Base-by-base conservation (phyloP, 2,113 vertebrate genomes). In the Rhabdornis inornatus region DNA sequence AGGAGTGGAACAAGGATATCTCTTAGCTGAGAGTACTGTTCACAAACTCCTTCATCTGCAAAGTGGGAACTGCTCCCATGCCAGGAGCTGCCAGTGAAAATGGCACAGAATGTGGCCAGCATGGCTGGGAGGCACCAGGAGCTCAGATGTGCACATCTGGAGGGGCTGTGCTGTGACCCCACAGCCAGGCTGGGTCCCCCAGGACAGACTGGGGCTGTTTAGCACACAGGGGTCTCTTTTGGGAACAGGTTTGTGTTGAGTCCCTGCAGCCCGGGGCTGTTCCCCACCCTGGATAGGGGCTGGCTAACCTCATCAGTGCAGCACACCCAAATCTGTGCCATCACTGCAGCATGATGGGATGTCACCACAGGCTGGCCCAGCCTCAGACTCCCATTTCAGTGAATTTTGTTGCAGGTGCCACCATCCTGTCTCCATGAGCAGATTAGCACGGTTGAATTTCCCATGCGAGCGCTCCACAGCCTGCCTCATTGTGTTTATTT, bases 401-500 rank as follows among this genome's bases (percentile, higher is more conserved):
- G 18, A 5, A 16, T 63, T 7, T 6, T 72, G 21, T 56, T 95
- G 81, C 83, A 57, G 92, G 86, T 95, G 96, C 90, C 80, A n/a
- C 80, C 23, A 4, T 79, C 60, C 78, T 93, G 60, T 83, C 57
- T 27, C 79, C 81, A n/a, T 64, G 50, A 91, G 81, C 92, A 93
- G 96, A 84, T 94, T 52, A 97, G 87, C 15, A 60, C 35, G 8
- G 89, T 56, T 93, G 94, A 78, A 90, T 96, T 94, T 91, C 87
- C 61, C 57, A 10, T 64, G 90, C 0, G 40, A 53, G 86, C 31
- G 3, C 94, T 92, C 93, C 66, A 9, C 86, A 39, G 60, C 31
- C 87, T 85, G 81, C 92, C 96, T 97, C 84, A 21, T 68, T 91
- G 87, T 92, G 75, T 96, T 97, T 95, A 90, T 96, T 97, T 94